Percentiles rank a stretch among this genome's conserved stretches.
Conservation (phyloP, 2,888 invertebrate species). For the Meghimatium bilineatum region DNA sequence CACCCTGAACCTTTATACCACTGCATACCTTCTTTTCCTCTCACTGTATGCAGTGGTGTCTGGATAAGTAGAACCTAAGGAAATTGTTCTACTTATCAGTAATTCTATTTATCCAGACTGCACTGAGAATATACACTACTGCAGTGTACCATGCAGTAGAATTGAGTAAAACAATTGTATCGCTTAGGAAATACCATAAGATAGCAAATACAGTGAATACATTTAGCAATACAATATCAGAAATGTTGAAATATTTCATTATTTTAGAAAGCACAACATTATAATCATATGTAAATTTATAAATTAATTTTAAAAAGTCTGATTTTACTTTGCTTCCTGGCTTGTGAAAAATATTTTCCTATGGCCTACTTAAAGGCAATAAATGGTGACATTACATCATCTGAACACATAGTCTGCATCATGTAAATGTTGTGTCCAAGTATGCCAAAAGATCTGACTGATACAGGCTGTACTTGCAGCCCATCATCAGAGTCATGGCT, state of each 20-base stretch:
- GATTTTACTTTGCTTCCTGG: background rate
- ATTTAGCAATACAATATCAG: slow-evolving; percentile 16
- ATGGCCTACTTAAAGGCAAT: background rate
- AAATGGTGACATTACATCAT: background rate
- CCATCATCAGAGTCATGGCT: background rate
- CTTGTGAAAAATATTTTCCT: slow-evolving; percentile 9
- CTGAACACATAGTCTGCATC: slow-evolving; percentile 4
- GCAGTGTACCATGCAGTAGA: background rate
- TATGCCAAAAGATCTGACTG: slow-evolving; percentile 6
- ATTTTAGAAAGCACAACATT: background rate
- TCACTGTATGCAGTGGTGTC: slow-evolving; percentile 7
- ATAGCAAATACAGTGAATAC: slow-evolving; percentile 1
- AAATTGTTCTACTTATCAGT: background rate
- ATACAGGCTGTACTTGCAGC: slow-evolving; percentile 9
- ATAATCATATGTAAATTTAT: background rate
- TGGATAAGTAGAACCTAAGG: slow-evolving; percentile 1
- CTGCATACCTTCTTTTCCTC: no score
- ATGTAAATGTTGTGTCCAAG: slow-evolving; percentile 14
- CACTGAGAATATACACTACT: slow-evolving; percentile 1
- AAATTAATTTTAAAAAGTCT: background rate
- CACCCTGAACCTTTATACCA: no score
- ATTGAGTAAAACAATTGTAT: slow-evolving; percentile 6
- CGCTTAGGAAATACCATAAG: background rate
- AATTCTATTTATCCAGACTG: slow-evolving; percentile 6
- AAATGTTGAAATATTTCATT: slow-evolving; percentile 12